Conservation (phyloP, 2,888 invertebrate genomes). For the Alcis repandata region DNA sequence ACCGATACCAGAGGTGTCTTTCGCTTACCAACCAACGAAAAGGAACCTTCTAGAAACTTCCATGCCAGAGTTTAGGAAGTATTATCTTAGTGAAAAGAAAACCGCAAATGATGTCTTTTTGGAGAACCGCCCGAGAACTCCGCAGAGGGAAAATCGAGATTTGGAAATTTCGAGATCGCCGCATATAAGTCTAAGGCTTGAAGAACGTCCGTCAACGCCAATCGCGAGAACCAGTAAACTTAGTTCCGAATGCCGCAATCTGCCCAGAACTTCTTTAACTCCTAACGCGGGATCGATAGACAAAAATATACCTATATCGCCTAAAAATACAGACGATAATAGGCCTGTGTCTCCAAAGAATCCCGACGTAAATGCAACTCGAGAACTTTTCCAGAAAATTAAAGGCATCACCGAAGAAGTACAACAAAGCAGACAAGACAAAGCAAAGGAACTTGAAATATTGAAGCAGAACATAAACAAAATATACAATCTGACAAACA, state of each 20-base stretch:
- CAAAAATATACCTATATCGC: not conserved
- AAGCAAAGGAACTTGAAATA: constrained; percentile 60
- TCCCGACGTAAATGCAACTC: not conserved
- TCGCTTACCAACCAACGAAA: constrained; percentile 33
- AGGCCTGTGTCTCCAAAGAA: not conserved
- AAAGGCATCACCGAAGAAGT: constrained; percentile 28
- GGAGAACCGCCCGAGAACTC: not conserved
- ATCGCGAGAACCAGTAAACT: not conserved
- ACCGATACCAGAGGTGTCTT: constrained; percentile 55
- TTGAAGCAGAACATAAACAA: constrained; percentile 62
- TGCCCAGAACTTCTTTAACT: not conserved
- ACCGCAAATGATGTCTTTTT: constrained; percentile 8
- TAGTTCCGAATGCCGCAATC: not conserved
- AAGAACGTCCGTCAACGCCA: not conserved
- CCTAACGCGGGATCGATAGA: not conserved
- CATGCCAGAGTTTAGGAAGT: constrained; percentile 71
- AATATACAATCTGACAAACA: constrained; percentile 57
- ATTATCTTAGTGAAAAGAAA: constrained; percentile 60
- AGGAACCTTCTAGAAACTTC: constrained; percentile 72
- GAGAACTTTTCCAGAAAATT: constrained; percentile 9
- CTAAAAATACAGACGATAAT: not conserved
- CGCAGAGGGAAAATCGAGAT: not conserved
- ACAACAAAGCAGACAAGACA: constrained; percentile 44
- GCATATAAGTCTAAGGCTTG: not conserved
- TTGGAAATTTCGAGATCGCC: not conserved